Conservation (phyloP, 2,113 vertebrate species). For the Pteropus alecto region DNA sequence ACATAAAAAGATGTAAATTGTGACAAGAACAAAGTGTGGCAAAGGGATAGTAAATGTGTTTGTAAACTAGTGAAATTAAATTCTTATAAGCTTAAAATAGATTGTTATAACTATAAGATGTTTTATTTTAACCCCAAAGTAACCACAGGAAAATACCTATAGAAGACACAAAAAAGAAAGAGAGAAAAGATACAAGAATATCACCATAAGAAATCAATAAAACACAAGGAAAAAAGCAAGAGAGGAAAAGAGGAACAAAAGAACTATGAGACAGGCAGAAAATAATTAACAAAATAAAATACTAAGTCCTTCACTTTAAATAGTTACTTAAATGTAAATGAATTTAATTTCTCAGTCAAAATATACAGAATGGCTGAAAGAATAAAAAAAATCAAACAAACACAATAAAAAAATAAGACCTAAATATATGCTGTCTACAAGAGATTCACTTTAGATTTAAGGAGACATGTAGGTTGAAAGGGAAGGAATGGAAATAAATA, state of each 20-base stretch:
- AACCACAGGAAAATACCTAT: neutral
- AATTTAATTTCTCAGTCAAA: neutral
- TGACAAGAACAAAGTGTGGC: neutral
- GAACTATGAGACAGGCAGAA: neutral
- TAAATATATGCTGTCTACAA: neutral
- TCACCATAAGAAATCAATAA: neutral
- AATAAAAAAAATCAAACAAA: neutral
- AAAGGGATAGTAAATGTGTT: neutral
- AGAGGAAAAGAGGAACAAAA: neutral
- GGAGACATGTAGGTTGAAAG: neutral
- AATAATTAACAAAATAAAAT: neutral
- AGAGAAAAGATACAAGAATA: neutral
- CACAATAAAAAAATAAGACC: neutral
- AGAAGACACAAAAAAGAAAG: neutral
- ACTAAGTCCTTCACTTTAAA: neutral
- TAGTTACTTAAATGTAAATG: neutral
- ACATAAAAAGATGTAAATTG: neutral
- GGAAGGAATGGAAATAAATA: neutral
- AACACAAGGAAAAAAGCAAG: neutral
- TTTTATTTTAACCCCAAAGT: neutral
- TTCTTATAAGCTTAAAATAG: neutral
- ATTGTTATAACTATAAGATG: neutral
- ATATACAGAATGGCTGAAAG: neutral
- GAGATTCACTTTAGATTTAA: neutral
- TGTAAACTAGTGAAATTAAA: neutral